Conservation (phyloP, 2,797 vertebrate species). For the Enteromius afrohamiltoni region DNA sequence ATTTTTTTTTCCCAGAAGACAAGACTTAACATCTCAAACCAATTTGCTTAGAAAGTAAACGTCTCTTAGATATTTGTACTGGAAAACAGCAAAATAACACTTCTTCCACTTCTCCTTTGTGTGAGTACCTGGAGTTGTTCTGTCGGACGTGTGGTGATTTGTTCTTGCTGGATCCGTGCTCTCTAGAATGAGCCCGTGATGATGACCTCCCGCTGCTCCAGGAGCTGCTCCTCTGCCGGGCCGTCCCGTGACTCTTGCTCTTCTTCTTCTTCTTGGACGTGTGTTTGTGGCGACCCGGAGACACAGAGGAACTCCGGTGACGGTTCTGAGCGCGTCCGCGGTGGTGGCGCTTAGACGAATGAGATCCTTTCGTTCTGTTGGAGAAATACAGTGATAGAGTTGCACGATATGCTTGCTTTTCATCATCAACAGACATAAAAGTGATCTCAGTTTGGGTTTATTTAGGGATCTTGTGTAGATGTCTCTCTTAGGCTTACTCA, state of each 20-base stretch:
- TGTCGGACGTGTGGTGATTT: conserved; percentile 87
- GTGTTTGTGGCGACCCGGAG: conserved; percentile 78
- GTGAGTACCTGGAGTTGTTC: conserved; percentile 84
- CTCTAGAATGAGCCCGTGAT: conserved; percentile 86
- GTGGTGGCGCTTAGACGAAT: conserved; percentile 79
- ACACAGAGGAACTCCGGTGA: conserved; percentile 81
- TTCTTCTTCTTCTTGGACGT: conserved; percentile 83
- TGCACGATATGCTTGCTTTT: not conserved
- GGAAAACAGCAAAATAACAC: not conserved
- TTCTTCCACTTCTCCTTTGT: not conserved
- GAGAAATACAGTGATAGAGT: not conserved
- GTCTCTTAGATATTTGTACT: not conserved
- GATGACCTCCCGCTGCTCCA: conserved; percentile 89
- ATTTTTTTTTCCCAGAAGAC: no score
- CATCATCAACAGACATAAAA: not conserved
- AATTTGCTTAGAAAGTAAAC: not conserved
- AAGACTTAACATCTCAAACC: no score
- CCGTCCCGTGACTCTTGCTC: conserved; percentile 79
- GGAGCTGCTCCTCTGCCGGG: conserved; percentile 84
- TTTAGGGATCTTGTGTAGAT: not conserved
- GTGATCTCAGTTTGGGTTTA: not conserved
- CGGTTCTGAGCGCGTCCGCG: conserved; percentile 70
- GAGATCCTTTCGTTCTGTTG: conserved; percentile 80
- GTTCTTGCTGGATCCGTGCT: conserved; percentile 81
- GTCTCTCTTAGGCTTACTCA: not conserved